phyloP scores from a whole-genome alignment of 2,113 vertebrate species.

The Furnarius figulus region DNA sequence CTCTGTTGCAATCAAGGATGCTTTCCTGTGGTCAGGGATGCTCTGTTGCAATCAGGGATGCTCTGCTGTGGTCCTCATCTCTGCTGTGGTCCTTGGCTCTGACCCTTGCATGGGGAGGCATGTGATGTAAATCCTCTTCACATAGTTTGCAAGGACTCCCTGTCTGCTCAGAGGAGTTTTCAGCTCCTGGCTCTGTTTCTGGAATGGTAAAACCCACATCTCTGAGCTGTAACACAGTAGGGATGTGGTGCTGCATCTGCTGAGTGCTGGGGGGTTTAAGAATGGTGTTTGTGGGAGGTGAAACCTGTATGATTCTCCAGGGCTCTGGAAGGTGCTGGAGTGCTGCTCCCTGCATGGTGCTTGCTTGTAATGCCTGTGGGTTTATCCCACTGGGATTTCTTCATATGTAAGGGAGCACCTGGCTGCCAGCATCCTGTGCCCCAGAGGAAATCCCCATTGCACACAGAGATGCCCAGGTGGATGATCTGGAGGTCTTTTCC shows the following conservation, averaged over 20 bases:
- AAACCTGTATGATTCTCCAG: not conserved
- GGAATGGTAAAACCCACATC: not conserved
- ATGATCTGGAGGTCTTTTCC: not conserved
- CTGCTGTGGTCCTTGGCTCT: not conserved
- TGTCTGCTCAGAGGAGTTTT: not conserved
- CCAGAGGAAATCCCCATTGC: not conserved
- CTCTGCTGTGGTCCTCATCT: not conserved
- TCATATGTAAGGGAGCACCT: accelerated
- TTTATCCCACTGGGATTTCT: not conserved
- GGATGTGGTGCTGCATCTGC: not conserved
- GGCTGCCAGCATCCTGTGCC: not conserved
- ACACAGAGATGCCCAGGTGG: not conserved
- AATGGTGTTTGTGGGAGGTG: not conserved
- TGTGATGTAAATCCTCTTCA: not conserved
- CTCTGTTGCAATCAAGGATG: not conserved
- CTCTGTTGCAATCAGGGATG: not conserved
- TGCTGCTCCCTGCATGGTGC: not conserved
- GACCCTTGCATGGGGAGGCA: not conserved
- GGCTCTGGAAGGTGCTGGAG: not conserved
- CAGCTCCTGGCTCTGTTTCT: not conserved
- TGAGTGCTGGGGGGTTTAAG: not conserved
- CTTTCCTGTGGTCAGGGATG: not conserved
- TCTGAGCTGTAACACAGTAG: accelerated
- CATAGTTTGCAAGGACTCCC: not conserved
- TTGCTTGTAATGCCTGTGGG: not conserved